A percentile compares a stretch with the other conserved stretches of the same genome.
Conservation (phyloP, 2,113 vertebrate genomes). For the Colaptes auratus region DNA sequence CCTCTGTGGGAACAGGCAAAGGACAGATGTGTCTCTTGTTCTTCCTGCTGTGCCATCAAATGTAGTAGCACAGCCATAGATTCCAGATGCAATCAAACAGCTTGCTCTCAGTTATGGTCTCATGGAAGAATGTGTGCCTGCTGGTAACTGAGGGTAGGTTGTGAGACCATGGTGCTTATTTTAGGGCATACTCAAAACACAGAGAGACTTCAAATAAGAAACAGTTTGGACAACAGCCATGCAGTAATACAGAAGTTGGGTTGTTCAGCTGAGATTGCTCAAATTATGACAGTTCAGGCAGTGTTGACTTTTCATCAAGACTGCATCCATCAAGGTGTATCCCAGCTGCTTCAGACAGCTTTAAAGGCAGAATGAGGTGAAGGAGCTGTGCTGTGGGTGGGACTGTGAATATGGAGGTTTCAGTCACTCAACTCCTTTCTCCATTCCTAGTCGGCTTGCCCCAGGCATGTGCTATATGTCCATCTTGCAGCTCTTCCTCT, state of each 20-base stretch:
- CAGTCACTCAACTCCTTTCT: neutral
- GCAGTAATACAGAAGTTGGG: neutral
- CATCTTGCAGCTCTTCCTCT: neutral
- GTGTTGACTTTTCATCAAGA: neutral
- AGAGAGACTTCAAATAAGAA: neutral
- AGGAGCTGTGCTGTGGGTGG: neutral
- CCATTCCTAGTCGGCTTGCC: neutral
- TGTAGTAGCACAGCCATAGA: fast-evolving
- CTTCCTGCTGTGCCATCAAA: neutral
- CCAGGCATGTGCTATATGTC: neutral
- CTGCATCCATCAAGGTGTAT: neutral
- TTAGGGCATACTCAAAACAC: neutral
- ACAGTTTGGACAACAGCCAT: neutral
- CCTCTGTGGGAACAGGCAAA: fast-evolving
- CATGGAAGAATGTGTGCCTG: too few relatives aligned
- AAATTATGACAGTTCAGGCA: neutral
- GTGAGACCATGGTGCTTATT: neutral
- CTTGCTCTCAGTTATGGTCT: neutral
- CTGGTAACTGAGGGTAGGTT: neutral
- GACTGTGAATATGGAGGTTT: neutral
- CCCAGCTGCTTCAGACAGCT: neutral
- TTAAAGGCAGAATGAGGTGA: neutral
- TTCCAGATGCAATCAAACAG: neutral
- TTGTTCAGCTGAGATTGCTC: neutral
- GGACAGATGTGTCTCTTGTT: neutral